Percentiles rank a stretch among this genome's conserved stretches.
Conservation (phyloP, 2,113 vertebrate species). For the Hippopotamus amphibius region DNA sequence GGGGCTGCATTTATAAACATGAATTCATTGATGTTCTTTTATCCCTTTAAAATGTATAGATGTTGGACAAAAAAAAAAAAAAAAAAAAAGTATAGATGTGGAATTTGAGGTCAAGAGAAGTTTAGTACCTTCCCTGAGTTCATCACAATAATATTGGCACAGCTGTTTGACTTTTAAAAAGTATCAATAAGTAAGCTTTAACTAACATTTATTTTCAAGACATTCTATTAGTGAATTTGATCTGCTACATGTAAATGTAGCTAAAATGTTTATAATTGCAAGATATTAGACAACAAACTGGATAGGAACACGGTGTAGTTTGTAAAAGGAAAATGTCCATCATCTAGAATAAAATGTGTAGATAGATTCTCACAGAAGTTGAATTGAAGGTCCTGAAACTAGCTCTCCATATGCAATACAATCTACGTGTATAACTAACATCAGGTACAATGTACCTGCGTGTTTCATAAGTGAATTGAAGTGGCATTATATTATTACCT, state of each 20-base stretch:
- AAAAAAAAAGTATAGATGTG: neutral
- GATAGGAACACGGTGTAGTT: neutral
- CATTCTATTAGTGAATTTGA: neutral
- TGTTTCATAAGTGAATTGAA: neutral
- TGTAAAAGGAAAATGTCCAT: neutral
- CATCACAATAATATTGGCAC: neutral
- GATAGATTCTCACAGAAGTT: neutral
- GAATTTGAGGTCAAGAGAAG: neutral
- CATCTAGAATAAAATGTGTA: neutral
- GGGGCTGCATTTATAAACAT: neutral
- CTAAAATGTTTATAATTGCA: neutral
- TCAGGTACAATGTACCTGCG: neutral
- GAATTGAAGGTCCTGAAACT: neutral
- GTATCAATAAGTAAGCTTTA: neutral
- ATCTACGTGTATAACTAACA: neutral
- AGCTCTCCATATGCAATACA: neutral
- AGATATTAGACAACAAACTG: neutral
- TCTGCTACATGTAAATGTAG: neutral
- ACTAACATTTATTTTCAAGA: neutral
- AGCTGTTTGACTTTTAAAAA: neutral
- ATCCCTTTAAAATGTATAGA: neutral
- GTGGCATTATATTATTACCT: neutral
- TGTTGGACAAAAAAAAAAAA: neutral
- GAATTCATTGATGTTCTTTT: neutral
- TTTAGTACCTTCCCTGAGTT: neutral